Conservation (phyloP, 2,797 vertebrate genomes). For the Argya squamiceps region DNA sequence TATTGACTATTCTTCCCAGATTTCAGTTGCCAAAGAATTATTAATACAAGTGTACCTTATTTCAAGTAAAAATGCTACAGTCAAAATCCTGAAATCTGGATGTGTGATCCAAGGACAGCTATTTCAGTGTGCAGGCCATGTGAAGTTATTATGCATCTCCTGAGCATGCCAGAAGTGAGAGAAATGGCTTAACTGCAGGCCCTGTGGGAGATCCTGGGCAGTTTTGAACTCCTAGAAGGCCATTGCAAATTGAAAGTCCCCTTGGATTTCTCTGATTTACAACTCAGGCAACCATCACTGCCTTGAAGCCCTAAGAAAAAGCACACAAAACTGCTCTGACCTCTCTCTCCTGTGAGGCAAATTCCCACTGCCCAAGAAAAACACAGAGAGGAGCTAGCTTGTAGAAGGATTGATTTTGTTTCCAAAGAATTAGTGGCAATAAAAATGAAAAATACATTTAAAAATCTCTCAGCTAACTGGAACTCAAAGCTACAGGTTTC, state of each 20-base stretch:
- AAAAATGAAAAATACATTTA: neutral
- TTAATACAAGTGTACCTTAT: neutral
- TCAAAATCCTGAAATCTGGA: neutral
- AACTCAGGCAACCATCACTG: neutral
- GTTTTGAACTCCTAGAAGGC: neutral
- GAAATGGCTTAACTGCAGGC: neutral
- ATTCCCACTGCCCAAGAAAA: neutral
- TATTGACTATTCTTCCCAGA: neutral
- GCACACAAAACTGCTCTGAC: neutral
- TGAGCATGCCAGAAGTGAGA: neutral
- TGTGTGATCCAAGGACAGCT: neutral
- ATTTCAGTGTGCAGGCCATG: neutral
- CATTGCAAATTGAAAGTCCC: neutral
- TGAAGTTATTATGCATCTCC: neutral
- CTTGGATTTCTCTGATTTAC: neutral
- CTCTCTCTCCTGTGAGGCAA: accelerated
- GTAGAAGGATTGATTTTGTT: neutral
- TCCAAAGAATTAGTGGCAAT: neutral
- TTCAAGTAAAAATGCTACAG: neutral
- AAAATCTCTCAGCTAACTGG: neutral
- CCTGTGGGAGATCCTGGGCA: neutral
- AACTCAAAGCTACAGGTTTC: conserved; percentile 8
- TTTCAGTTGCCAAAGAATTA: neutral
- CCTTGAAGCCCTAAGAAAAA: neutral
- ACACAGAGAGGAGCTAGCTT: neutral